Percentiles rank a stretch among this genome's conserved stretches.
Evolutionary conservation across 2,888 invertebrate genomes (phyloP).

Genomic region (Rhogogaster chlorosoma): DNA sequence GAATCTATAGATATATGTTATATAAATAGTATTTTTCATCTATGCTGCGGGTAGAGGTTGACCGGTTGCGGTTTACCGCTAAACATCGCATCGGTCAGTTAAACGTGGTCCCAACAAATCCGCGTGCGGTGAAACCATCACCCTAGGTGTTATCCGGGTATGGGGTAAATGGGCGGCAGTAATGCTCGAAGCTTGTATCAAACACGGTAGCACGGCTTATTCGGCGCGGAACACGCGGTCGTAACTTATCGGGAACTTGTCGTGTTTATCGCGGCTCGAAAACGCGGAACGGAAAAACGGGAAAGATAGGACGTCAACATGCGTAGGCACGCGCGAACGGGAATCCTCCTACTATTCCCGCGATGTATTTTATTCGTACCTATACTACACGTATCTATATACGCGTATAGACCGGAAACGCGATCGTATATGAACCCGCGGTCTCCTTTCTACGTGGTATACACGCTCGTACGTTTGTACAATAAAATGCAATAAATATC

Average conservation of each 20-base stretch:
- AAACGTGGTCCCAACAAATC: slow-evolving; percentile 16
- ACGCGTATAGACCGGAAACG: neutral
- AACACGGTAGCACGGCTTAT: slow-evolving; percentile 23
- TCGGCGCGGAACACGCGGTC: slow-evolving; percentile 35
- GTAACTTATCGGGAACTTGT: slow-evolving; percentile 44
- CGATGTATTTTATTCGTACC: neutral
- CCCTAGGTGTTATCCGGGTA: slow-evolving; percentile 13
- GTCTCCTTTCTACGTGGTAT: neutral
- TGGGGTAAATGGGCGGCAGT: slow-evolving; percentile 5
- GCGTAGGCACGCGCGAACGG: slow-evolving; percentile 37
- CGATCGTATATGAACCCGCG: neutral
- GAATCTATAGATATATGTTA: neutral
- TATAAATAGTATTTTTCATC: neutral
- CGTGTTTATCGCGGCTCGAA: slow-evolving; percentile 31
- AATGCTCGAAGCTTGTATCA: slow-evolving; percentile 21
- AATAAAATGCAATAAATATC: neutral
- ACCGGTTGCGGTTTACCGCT: neutral
- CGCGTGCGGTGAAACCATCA: slow-evolving; percentile 24
- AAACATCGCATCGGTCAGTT: slow-evolving; percentile 25
- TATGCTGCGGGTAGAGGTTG: neutral
- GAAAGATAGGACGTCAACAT: slow-evolving; percentile 39
- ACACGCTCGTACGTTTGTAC: neutral
- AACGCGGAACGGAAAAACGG: neutral
- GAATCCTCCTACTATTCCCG: neutral
- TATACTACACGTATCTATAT: neutral